phyloP scores from a whole-genome alignment of 1,140 invertebrate genomes.

The Thaumatotibia leucotreta region DNA sequence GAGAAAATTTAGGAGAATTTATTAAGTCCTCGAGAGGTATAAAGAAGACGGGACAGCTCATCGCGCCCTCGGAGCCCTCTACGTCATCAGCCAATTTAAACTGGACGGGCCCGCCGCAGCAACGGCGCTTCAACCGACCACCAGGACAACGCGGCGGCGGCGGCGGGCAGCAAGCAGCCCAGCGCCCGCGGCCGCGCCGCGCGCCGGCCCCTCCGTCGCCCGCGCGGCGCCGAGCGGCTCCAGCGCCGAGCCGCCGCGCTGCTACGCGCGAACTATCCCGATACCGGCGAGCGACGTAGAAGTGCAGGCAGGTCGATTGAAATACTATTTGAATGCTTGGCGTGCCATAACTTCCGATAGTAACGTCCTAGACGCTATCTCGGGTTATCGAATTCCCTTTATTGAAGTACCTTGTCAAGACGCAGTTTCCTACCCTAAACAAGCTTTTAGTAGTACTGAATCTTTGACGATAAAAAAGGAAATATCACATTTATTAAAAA shows the following conservation, averaged over 20 bases:
- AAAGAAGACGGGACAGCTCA: slow-evolving; percentile 5
- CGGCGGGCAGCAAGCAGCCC: background rate
- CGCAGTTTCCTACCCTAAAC: background rate
- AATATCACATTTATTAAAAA: background rate
- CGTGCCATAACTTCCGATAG: background rate
- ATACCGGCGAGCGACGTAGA: background rate
- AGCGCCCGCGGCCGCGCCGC: background rate
- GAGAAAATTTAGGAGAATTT: slow-evolving; percentile 2
- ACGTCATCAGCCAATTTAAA: background rate
- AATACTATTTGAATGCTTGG: background rate
- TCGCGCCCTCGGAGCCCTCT: background rate
- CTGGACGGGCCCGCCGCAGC: background rate
- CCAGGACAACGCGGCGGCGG: background rate
- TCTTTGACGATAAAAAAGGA: background rate
- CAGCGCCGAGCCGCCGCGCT: background rate
- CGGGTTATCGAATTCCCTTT: background rate
- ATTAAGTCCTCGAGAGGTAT: background rate
- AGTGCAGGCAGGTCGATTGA: background rate
- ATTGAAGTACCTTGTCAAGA: background rate
- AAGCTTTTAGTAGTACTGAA: background rate
- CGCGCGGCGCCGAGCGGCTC: background rate
- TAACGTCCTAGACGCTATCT: background rate
- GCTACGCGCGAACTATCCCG: background rate
- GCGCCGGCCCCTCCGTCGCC: background rate
- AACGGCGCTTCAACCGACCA: background rate